Base-by-base conservation (phyloP, 2,797 vertebrate species). In the Zenarchopterus dispar region DNA sequence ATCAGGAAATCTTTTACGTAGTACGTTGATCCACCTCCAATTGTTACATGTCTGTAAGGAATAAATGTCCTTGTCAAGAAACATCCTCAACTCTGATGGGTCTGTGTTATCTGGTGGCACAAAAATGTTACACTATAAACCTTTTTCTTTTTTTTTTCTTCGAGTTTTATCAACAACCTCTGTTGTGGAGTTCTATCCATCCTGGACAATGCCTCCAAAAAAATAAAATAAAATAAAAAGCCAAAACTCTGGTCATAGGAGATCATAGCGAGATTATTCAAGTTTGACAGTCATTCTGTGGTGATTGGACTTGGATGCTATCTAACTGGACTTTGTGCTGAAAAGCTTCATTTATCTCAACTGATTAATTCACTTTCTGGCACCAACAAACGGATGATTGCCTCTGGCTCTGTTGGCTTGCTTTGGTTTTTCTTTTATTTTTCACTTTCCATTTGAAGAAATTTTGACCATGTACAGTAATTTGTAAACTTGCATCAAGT, bases 401-500 rank as follows among this genome's bases (percentile, higher is more conserved):
- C 54, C 53, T 81, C 84, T 74, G 77, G 65, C 75, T 69, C 61
- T 28, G 58, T 81, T 80, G 75, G 78, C 81, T 87, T 73, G 53
- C 67, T 84, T 74, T 80, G 70, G 54, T 77, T 88, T n/a, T 82
- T 69, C 7, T 66, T 83, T 81, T 62, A 9, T 81, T 61, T 81
- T 66, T 77, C 58, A 64, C 82, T 90, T 87, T 82, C 67, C 88
- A 88, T 90, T 90, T 89, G 81, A 90, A 87, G 79, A 88, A 66
- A 88, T 56, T 62, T 73, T 73, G 63, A 67, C 63, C 70, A 52
- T 73, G 94, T 97, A 96, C 90, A 73, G 93, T 94, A 97, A 95
- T 96, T 96, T 98, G 96, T 98, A 97, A 99, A 98, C 97, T 99
- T 99, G 97, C 96, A 98, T 98, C 97, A 99, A 98, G 97, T 98